Percentiles rank a stretch among this genome's conserved stretches.
Conservation (phyloP, 2,113 vertebrate species). For the Chaetops frenatus region DNA sequence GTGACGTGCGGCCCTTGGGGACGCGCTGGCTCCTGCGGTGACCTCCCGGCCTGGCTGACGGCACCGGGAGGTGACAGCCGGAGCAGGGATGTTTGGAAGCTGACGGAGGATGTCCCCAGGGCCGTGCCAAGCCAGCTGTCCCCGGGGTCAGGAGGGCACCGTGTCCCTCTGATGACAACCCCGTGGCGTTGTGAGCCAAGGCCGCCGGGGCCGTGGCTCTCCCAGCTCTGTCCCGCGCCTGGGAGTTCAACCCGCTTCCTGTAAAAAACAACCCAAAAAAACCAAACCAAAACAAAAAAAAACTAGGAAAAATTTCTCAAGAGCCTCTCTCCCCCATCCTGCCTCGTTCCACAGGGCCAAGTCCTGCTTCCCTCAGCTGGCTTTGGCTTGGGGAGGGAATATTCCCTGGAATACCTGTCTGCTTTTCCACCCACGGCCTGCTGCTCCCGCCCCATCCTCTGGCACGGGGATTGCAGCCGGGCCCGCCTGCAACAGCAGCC, state of each 20-base stretch:
- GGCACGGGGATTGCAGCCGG: neutral
- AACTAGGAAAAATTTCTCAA: neutral
- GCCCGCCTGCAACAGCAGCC: constrained; percentile 1
- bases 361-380: neutral
- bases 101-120: neutral
- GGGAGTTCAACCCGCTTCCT: neutral
- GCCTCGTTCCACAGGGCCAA: neutral
- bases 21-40: neutral
- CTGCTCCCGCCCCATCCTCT: neutral
- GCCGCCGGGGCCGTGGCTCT: neutral
- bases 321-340: neutral
- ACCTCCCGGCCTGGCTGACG: neutral
- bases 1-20: neutral
- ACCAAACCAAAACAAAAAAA: neutral
- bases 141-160: neutral
- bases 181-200: neutral
- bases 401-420: neutral
- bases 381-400: neutral
- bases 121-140: neutral
- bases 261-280: neutral
- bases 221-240: neutral
- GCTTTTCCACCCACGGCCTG: neutral
- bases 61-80: neutral
- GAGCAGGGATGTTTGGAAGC: neutral
- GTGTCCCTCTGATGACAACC: neutral